Evolutionary conservation across 2,113 vertebrate species (phyloP).

Genomic region (Oncorhynchus gorbuscha): DNA sequence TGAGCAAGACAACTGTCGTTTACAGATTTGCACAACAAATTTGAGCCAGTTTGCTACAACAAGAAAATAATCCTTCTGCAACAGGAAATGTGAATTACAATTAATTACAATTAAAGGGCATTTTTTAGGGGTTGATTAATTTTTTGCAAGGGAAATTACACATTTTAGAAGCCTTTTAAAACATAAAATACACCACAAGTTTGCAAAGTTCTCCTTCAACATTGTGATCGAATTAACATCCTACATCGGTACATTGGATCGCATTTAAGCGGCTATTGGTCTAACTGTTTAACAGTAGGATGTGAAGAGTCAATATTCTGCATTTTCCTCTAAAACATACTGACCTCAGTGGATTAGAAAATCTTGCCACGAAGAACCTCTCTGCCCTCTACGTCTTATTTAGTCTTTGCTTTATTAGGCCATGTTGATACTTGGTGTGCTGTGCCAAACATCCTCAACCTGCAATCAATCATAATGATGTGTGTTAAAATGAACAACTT

Average conservation of each 20-base stretch:
- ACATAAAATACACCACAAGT: too few relatives aligned
- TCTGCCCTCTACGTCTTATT: constrained; percentile 31
- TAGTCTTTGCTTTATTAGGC: constrained; percentile 52
- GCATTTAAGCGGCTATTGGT: constrained; percentile 23
- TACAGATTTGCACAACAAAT: too few relatives aligned
- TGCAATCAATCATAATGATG: constrained; percentile 44
- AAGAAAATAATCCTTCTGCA: too few relatives aligned
- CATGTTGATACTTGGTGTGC: constrained; percentile 21
- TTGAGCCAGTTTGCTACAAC: too few relatives aligned
- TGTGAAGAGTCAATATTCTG: constrained; percentile 18
- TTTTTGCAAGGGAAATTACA: too few relatives aligned
- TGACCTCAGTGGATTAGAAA: background rate
- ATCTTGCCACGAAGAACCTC: background rate
- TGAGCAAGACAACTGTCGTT: constrained; percentile 1
- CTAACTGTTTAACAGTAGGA: constrained; percentile 23
- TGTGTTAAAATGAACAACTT: background rate
- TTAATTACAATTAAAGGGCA: too few relatives aligned
- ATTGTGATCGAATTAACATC: too few relatives aligned
- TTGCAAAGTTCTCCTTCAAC: too few relatives aligned
- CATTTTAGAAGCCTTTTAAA: too few relatives aligned
- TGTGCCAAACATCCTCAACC: constrained; percentile 24
- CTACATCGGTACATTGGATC: constrained; percentile 3
- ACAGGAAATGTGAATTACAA: too few relatives aligned
- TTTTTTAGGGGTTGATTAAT: too few relatives aligned
- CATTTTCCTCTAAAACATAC: constrained; percentile 37